Evolutionary conservation across 2,888 invertebrate species (phyloP).

Genomic region (Oasisia sp.): DNA sequence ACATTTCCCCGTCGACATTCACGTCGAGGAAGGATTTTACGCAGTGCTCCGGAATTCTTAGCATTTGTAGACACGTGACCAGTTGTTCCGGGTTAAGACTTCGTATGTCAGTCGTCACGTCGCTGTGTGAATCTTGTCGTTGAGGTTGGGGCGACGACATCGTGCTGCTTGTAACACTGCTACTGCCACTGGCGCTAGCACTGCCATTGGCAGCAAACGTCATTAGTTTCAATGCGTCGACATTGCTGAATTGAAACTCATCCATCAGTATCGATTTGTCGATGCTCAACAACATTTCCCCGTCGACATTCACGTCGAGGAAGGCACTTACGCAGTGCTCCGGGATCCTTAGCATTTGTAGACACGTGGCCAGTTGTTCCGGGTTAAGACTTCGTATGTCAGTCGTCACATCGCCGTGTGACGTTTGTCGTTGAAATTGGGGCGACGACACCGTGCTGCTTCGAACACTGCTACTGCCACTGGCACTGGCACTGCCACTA

Average conservation of each 20-base stretch:
- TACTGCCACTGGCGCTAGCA: background rate
- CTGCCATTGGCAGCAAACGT: background rate
- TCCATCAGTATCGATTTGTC: background rate
- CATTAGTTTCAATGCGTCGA: background rate
- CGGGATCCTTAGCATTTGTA: background rate
- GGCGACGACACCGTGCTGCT: background rate
- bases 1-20: background rate
- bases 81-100: background rate
- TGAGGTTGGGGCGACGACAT: background rate
- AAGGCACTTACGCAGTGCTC: background rate
- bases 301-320: background rate
- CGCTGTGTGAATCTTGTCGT: background rate
- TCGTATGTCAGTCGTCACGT: background rate
- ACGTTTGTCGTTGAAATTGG: background rate
- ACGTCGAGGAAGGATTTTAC: background rate
- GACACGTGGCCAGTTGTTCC: background rate
- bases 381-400: background rate
- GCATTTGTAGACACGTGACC: background rate
- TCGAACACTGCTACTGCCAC: background rate
- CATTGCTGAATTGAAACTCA: background rate
- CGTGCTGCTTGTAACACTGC: background rate
- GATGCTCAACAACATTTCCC: background rate
- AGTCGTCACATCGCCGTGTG: background rate
- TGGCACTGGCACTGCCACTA: background rate
- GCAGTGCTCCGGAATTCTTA: background rate